Evolutionary conservation across 2,113 vertebrate species (phyloP).

Genomic region (Cnemophilus loriae): DNA sequence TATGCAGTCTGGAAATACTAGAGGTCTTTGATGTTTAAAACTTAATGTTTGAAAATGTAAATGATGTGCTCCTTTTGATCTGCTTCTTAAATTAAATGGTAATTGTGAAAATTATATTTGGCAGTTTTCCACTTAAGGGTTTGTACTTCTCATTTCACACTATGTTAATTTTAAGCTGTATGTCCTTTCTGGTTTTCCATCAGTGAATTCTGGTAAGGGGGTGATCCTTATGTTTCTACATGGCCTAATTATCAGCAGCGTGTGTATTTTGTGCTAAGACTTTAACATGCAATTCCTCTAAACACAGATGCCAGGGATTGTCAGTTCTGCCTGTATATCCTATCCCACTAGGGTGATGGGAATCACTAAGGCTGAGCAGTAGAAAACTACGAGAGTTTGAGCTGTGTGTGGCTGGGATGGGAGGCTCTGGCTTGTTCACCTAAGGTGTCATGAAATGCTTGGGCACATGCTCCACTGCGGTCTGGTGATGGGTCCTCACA

Average conservation of each 20-base stretch:
- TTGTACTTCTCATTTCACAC: constrained; percentile 2
- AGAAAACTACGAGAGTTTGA: neutral
- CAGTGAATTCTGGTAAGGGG: neutral
- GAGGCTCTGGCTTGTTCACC: neutral
- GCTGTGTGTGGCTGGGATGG: neutral
- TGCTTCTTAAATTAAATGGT: constrained; percentile 54
- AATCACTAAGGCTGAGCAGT: neutral
- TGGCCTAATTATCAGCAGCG: neutral
- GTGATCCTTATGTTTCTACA: neutral
- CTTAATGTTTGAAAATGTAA: constrained; percentile 58
- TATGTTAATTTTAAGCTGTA: neutral
- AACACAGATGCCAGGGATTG: neutral
- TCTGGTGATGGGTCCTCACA: neutral
- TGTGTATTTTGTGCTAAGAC: neutral
- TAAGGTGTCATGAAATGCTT: neutral
- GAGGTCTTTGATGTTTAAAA: constrained; percentile 51
- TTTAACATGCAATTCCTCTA: neutral
- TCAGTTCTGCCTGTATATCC: neutral
- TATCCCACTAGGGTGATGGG: neutral
- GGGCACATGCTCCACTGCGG: fast-evolving
- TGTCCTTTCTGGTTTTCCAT: neutral
- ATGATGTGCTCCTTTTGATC: constrained; percentile 54
- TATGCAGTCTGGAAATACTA: constrained; percentile 6
- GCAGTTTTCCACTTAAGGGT: constrained; percentile 16
- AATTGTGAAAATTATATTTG: constrained; percentile 54